Evolutionary conservation across 2,888 invertebrate species (phyloP), one percentile per base, ranked within the genome.

Genomic region (Agonopterix heracliana): DNA sequence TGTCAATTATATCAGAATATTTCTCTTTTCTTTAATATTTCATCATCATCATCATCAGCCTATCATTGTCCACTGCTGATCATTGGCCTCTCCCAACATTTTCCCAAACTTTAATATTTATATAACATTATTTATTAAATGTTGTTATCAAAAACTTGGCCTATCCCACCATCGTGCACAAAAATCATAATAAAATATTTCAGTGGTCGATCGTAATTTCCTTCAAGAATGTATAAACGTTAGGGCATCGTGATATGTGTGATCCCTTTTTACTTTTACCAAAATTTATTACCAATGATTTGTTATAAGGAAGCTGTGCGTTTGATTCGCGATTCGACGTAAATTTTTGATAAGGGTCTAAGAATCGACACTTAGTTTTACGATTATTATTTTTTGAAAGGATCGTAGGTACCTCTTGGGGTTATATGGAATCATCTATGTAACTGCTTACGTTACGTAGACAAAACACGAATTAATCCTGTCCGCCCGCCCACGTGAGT

Each of bases 151-250:
- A 9, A 34, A 34, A 46, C 46, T 46, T 46, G 46, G 46, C 46
- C 11, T 5, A n/a, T 34, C 3, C 34, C n/a, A 3, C 11, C 10
- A 2, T 26, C 2, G 14, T 14, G 14, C 17, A 26, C 46, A 17
- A n/a, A 34, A 8, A 40, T 46, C 41, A 34, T 41, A 34, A 42
- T 47, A 47, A 43, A 47, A 47, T 43, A 47, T 43, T 47, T 47
- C 43, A 42, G 36, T 34, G 43, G 47, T 14, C 36, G 47, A 17
- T 47, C 47, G 47, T 47, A 47, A 47, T 47, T 47, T 47, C 43
- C 47, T 47, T 47, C 12, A 36, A 35, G 43, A 47, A 43, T 38
- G 26, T 47, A 47, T 47, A 47, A 47, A 43, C 42, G 43, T 26
- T 8, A 43, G 43, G 36, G 36, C 13, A 47, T 43, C 11, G 17